Percentiles rank a stretch among this genome's conserved stretches.
These are phyloP conservation scores for Megalopta genalis DNA, from an alignment of 1,140 invertebrate genomes.

Conservation along the genomic window DNA sequence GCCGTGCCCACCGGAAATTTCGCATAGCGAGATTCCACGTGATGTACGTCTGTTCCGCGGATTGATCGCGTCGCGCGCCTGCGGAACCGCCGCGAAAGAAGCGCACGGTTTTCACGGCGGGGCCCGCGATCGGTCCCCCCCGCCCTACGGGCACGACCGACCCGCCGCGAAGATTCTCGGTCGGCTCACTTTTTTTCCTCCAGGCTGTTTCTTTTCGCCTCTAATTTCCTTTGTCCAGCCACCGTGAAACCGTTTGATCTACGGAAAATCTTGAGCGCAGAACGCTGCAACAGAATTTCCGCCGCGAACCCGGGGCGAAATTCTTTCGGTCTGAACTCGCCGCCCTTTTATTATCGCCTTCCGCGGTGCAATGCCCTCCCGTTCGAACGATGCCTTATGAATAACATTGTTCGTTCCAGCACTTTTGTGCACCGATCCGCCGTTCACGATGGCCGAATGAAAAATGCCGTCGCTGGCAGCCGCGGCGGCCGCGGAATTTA, in stretches of 20 bases:
- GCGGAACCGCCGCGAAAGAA: neutral
- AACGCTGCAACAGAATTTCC: neutral
- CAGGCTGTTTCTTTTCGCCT: too few species aligned
- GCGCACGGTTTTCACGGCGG: neutral
- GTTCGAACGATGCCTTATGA: constrained; percentile 11
- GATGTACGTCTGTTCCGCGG: constrained; percentile 29
- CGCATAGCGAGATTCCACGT: constrained; percentile 42
- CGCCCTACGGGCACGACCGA: neutral
- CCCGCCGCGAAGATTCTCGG: neutral
- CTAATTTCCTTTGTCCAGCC: too few species aligned
- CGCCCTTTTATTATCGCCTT: neutral
- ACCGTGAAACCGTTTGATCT: neutral
- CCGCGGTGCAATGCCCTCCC: constrained; percentile 4
- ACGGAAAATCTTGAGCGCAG: neutral
- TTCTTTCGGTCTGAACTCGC: neutral
- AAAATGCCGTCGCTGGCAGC: constrained; percentile 11
- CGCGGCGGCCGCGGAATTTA: constrained; percentile 12
- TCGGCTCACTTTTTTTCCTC: neutral
- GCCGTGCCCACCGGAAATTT: constrained; percentile 56
- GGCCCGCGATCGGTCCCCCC: too few species aligned
- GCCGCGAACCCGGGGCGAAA: too few species aligned
- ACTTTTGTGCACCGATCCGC: neutral
- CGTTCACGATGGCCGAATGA: neutral
- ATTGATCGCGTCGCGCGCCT: neutral
- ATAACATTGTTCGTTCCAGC: neutral